Percentiles rank a stretch among this genome's conserved stretches.
Evolutionary conservation across 2,797 vertebrate genomes (phyloP).

Genomic region (Enteromius trimaculatus): DNA sequence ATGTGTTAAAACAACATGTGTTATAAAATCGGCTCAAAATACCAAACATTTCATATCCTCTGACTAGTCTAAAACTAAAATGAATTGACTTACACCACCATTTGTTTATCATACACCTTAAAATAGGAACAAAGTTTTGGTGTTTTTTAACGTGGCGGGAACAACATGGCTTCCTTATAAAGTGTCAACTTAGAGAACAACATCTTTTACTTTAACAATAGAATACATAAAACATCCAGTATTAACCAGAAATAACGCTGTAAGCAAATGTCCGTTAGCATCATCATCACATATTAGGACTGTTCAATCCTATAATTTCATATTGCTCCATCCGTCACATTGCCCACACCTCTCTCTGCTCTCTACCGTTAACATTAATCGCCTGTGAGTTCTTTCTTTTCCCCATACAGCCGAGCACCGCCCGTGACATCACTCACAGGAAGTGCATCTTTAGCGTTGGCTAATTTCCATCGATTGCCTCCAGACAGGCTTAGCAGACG

Average conservation of each 20-base stretch:
- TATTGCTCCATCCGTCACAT: constrained; percentile 6
- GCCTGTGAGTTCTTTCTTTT: constrained; percentile 63
- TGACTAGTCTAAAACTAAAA: neutral
- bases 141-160: neutral
- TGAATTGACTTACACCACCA: neutral
- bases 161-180: neutral
- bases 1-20: neutral
- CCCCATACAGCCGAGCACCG: constrained; percentile 74
- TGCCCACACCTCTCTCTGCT: constrained; percentile 36
- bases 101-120: neutral
- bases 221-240: constrained; percentile 2
- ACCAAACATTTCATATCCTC: neutral
- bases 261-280: neutral
- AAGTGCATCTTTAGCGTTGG: constrained; percentile 83
- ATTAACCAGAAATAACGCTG: neutral
- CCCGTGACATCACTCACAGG: constrained; percentile 80
- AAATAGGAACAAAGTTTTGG: neutral
- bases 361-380: constrained; percentile 68
- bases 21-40: neutral
- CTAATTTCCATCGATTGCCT: constrained; percentile 85
- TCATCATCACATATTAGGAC: constrained; percentile 22
- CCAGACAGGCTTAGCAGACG: constrained; percentile 83
- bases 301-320: neutral
- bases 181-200: neutral
- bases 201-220: neutral